phyloP scores from a whole-genome alignment of 2,113 vertebrate species.

The Lepus europaeus region DNA sequence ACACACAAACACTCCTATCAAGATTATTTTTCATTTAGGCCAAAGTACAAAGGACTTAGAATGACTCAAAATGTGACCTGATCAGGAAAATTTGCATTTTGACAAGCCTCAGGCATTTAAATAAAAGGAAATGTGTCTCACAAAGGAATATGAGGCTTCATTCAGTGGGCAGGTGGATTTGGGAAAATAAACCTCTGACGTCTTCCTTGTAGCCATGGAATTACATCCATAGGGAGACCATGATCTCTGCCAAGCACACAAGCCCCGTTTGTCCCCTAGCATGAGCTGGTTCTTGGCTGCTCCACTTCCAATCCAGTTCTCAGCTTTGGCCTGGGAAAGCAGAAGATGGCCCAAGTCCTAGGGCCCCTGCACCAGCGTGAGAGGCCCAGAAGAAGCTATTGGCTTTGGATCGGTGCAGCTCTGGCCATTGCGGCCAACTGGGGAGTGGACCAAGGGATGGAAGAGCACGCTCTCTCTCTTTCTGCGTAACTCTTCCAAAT shows the following conservation, averaged over 20 bases:
- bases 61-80: background rate
- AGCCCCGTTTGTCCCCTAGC: background rate
- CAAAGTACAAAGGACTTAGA: background rate
- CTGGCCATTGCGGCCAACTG: no score
- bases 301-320: no score
- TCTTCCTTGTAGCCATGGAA: background rate
- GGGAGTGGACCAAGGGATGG: no score
- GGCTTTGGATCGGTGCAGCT: no score
- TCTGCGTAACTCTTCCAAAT: no score
- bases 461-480: no score
- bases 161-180: background rate
- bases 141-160: background rate
- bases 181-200: background rate
- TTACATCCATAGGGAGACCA: background rate
- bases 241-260: background rate
- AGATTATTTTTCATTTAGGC: background rate
- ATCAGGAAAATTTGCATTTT: background rate
- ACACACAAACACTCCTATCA: background rate
- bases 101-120: background rate
- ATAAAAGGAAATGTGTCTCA: background rate
- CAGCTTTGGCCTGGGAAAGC: no score
- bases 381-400: no score
- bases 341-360: no score
- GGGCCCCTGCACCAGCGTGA: no score
- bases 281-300: no score